Percentiles rank a stretch among this genome's conserved stretches.
Evolutionary conservation across 2,888 invertebrate genomes (phyloP).

Genomic region (Eupsilia transversa): DNA sequence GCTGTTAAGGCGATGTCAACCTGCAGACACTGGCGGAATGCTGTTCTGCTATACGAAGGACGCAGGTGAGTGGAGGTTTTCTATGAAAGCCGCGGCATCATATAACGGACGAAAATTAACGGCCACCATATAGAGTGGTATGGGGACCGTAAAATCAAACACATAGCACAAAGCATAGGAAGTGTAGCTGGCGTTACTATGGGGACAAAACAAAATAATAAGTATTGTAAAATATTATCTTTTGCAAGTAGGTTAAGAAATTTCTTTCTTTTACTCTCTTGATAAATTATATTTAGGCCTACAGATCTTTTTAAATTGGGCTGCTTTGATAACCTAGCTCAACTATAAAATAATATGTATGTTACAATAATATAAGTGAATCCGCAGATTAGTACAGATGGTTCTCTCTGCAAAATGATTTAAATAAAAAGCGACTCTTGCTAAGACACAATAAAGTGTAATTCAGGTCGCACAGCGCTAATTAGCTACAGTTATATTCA

Average conservation of each 20-base stretch:
- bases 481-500: no score
- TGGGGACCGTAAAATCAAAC: neutral
- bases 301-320: neutral
- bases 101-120: neutral
- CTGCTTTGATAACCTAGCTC: neutral
- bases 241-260: neutral
- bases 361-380: neutral
- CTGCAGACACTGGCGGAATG: conserved; percentile 90
- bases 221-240: neutral
- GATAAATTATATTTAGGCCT: neutral
- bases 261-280: neutral
- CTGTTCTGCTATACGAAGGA: conserved; percentile 84
- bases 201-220: neutral
- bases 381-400: no score
- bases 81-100: neutral
- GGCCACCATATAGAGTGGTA: neutral
- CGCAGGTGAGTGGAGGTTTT: conserved; percentile 75
- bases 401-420: no score
- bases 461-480: no score
- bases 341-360: neutral
- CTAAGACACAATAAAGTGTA: no score
- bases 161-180: neutral
- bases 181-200: neutral
- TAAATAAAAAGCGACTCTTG: no score
- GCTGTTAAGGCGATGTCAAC: conserved; percentile 84